A percentile compares a stretch with the other conserved stretches of the same genome.
phyloP scores from a whole-genome alignment of 2,888 invertebrate genomes.

The Lasius fuliginosus region DNA sequence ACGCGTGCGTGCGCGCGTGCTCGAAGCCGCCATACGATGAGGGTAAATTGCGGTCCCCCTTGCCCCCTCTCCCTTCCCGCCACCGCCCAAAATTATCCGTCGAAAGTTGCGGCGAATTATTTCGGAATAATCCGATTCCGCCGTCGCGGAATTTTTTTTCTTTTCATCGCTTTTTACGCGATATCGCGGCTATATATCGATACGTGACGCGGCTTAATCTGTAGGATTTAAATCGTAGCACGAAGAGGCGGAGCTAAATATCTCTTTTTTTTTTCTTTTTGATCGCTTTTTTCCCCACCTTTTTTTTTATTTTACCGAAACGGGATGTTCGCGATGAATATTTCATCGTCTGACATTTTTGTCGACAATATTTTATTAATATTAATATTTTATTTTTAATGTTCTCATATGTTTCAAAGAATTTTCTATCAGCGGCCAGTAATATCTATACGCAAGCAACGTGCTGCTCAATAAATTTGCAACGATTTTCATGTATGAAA shows the following conservation, averaged over 20 bases:
- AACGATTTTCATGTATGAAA: not conserved
- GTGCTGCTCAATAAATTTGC: not conserved
- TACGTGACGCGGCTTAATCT: constrained; percentile 18
- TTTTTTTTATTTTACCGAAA: not conserved
- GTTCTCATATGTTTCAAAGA: not conserved
- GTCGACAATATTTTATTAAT: not conserved
- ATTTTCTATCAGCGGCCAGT: not conserved
- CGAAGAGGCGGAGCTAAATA: not conserved
- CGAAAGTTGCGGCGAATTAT: constrained; percentile 26
- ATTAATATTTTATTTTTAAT: not conserved
- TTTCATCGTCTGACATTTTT: not conserved
- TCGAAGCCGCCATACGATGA: not conserved
- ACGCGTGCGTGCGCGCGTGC: not conserved
- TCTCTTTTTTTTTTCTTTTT: not conserved
- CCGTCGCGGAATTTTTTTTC: not conserved
- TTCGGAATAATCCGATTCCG: not conserved
- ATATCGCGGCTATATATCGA: constrained; percentile 1
- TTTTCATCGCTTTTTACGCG: not conserved
- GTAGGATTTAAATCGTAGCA: not conserved
- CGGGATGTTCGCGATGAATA: not conserved
- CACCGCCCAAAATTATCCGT: constrained; percentile 26
- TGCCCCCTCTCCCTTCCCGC: not conserved
- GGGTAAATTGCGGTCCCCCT: constrained; percentile 23
- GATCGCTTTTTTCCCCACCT: not conserved
- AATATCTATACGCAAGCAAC: not conserved